Percentiles rank a stretch among this genome's conserved stretches.
Conservation (phyloP, 2,113 vertebrate genomes). For the Rhegmatorhina hoffmannsi region DNA sequence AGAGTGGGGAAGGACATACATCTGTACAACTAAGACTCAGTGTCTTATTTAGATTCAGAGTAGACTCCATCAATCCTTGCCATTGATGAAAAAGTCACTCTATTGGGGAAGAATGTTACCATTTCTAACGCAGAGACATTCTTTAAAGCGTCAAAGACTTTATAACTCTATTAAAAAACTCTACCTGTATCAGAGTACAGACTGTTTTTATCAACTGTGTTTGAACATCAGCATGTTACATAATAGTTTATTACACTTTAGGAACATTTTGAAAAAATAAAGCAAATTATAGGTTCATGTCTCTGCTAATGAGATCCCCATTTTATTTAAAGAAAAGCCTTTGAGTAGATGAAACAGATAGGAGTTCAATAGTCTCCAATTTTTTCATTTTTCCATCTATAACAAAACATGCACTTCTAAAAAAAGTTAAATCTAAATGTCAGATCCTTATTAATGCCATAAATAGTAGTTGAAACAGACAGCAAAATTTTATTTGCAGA, state of each 20-base stretch:
- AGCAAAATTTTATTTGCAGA: neutral
- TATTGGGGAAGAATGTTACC: neutral
- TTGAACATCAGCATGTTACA: neutral
- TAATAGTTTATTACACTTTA: neutral
- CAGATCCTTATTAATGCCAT: neutral
- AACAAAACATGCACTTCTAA: neutral
- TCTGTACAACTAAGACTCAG: neutral
- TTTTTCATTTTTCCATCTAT: neutral
- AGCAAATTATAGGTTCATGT: neutral
- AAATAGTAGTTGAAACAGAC: neutral
- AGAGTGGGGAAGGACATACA: neutral
- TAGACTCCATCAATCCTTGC: neutral
- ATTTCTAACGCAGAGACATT: neutral
- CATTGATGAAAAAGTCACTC: neutral
- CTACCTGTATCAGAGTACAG: neutral
- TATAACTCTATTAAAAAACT: neutral
- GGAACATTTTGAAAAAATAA: neutral
- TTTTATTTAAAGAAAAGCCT: neutral
- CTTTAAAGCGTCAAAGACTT: neutral
- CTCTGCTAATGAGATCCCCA: neutral
- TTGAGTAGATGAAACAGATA: neutral
- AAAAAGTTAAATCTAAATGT: rapidly evolving
- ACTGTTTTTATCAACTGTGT: neutral
- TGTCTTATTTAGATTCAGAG: neutral
- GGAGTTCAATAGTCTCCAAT: neutral